These are phyloP conservation scores for Sphenodon punctatus DNA, from an alignment of 2,797 vertebrate genomes.

Conservation along the genomic window DNA sequence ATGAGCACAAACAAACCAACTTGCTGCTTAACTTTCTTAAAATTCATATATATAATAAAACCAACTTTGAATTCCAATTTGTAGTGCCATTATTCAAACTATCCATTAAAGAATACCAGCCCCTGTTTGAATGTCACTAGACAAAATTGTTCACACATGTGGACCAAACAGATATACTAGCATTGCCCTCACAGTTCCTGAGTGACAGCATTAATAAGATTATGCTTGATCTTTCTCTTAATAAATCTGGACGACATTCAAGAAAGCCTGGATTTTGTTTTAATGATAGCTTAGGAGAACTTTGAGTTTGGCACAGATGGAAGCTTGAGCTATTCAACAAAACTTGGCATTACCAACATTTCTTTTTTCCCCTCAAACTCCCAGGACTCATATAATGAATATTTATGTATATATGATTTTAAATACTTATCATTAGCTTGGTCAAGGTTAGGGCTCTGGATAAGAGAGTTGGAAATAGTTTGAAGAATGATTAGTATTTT, in stretches of 20 bases:
- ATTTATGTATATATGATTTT: conserved; percentile 55
- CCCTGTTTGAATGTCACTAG: conserved; percentile 26
- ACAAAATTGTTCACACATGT: conserved; percentile 56
- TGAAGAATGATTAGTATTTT: conserved; percentile 31
- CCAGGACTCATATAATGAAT: conserved; percentile 57
- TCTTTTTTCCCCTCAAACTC: background rate
- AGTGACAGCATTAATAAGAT: conserved; percentile 66
- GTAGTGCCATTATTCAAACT: conserved; percentile 33
- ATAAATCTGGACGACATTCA: conserved; percentile 65
- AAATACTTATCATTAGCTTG: conserved; percentile 59
- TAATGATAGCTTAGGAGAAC: conserved; percentile 52
- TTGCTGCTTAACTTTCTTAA: background rate
- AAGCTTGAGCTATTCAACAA: conserved; percentile 20
- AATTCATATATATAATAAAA: background rate
- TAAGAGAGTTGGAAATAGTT: conserved; percentile 40
- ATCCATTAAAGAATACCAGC: conserved; percentile 54
- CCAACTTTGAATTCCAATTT: background rate
- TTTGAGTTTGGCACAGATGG: conserved; percentile 56
- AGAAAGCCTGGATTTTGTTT: conserved; percentile 47
- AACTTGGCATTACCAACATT: conserved; percentile 54
- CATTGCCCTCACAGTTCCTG: conserved; percentile 49
- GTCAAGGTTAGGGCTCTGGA: conserved; percentile 51
- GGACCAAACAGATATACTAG: conserved; percentile 40
- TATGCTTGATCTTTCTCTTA: conserved; percentile 59
- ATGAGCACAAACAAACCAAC: conserved; percentile 44